Base-by-base conservation (phyloP, 1,140 invertebrate genomes). In the Diachasmimorpha longicaudata region DNA sequence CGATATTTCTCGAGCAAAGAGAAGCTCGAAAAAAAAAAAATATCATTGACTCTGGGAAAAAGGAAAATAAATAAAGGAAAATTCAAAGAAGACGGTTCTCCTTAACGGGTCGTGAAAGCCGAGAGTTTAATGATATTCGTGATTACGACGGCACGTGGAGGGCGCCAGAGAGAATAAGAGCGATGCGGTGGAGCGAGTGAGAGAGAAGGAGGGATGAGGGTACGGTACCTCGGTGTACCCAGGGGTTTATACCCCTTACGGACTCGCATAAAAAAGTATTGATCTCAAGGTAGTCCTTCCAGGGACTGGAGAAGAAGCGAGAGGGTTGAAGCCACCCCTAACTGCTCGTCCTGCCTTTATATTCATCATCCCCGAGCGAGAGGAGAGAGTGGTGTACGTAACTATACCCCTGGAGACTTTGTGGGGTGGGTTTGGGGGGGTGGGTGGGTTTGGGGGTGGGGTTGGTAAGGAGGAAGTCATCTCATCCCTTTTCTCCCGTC, bases 111-210 rank as follows among this genome's bases (percentile, higher is more conserved):
- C 63, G 71, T 44, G 69, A 75, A 78, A 79, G 79, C 79, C 76
- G 74, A 78, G 74, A 80, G 74, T 80, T 80, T 80, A 80, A 80
- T 80, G 79, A 80, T 80, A 78, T 80, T 80, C 77, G 76, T 80
- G 79, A 80, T 80, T 80, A 80, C 79, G 72, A 58, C 58, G 79
- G 79, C 76, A 80, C 76, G 70, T 74, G 81, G 77, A 63, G 79
- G 76, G 75, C 79, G 66, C 39, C 11, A 71, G 42, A 25, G 14
- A 21, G 46, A 67, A 76, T 52, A 71, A 70, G 44, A 68, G 70
- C 36, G 77, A 39, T 63, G 71, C 71, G 63, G 39, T 68, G 52
- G 70, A 44, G 77, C 25, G 44, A 68, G 70, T 48, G 39, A 68
- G 52, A 48, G 58, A 21, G 31, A 37, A 13, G 13, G 70, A 63